Evolutionary conservation across 92 coral and sea anemone genomes (phyloP), one percentile per base, ranked within the genome.

Genomic region (Heliopora coerulea): DNA sequence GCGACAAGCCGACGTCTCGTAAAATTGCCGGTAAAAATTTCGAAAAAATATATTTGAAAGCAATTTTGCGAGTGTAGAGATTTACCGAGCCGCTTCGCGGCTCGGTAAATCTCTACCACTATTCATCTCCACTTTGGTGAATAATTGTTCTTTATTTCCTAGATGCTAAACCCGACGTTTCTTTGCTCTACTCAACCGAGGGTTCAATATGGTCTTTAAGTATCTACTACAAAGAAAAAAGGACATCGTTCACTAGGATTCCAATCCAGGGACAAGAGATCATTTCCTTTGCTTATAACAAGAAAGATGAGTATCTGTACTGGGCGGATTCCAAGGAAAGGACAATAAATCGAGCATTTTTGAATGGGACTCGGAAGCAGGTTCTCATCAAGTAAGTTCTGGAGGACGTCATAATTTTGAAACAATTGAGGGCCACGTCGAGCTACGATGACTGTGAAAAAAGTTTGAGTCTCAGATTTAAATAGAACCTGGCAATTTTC

Each of bases 201-300:
- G 78, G 75, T 18, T 63, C 82, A 20, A 81, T 92, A 32, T 92
- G 97, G 97, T 87, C 84, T 56, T 68, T 80, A 3, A 68, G 79
- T 28, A 72, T 85, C 74, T 88, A 85, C 54, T 79, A 86, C 33
- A 75, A 81, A 17, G 82, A 72, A 49, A 82, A 78, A n/a, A 75
- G 41, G 46, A 85, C 82, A 40, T 62, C 80, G 10, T 75, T 87
- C 60, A 77, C 65, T 41, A 82, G 84, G 54, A 62, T 92, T 62
- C 92, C 91, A 75, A 78, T 89, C 29, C 88, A 83, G 58, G 89
- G 96, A 20, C 3, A 73, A 15, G 68, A 59, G 33, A 65, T 92
- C 37, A 87, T 92, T 31, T 90, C 92, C 37, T 54, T 92, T 62
- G 87, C 80, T 57, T 89, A 89, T 52, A 86, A 92, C 78, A 82